Base-by-base conservation (phyloP, 2,888 invertebrate species). In the Aleiodes leptofemur region DNA sequence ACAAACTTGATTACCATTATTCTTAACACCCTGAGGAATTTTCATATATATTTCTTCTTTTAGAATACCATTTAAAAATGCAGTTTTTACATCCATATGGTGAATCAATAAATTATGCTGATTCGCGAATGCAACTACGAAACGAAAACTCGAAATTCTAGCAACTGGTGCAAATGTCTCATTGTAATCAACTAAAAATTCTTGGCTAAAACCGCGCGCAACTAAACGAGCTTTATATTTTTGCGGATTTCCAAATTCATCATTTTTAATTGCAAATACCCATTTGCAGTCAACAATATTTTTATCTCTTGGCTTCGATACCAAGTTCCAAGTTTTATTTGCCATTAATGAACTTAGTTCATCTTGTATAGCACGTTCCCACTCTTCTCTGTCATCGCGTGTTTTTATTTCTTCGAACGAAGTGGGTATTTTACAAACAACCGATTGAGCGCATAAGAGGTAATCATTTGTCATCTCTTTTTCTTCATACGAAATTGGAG, bases 361-460 rank as follows among this genome's bases (percentile, higher is more conserved):
- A 5, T 78, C 76, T 68, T 78, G 38, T 4, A 79, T 70, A 11
- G 77, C 79, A 34, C 8, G 9, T n/a, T 78, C 72, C 78, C 78
- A 78, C 11, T 74, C 48, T 38, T 23, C 0, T 57, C 34, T 77
- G 66, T 78, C 74, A 16, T 74, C 57, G 3, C 74, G n/a, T 13
- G 53, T 9, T 74, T 76, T 70, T 29, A 78, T 78, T 74, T 77
- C 78, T 23, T 64, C 9, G 48, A 13, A 70, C 3, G 66, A 50
- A 3, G 7, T 56, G 5, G 73, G 73, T 34, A 68, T 53, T n/a
- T 72, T 51, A 31, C 13, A 55, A n/a, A 69, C 68, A 57, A 71
- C 55, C 5, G 72, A 48, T 6, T 48, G 6, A 48, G 48, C 48
- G 11, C 48, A 48, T 48, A 59, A 23, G 51, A 48, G 11, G 6